Conservation (phyloP, 2,113 vertebrate genomes). For the Aspidoscelis tigris region DNA sequence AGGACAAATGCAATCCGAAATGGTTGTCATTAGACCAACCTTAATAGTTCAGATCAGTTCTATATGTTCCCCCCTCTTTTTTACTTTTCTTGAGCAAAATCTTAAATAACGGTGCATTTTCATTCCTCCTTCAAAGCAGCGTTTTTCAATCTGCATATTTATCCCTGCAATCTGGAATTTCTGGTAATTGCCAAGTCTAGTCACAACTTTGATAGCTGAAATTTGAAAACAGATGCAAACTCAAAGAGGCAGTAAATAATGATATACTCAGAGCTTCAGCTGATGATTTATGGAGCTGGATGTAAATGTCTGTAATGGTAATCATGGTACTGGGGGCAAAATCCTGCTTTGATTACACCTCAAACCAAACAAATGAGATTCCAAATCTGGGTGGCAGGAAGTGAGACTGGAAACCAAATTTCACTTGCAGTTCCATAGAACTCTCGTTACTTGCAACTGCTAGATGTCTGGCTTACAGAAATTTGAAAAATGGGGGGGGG, state of each 20-base stretch:
- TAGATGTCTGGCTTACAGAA: background rate
- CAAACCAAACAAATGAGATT: background rate
- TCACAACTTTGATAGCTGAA: conserved; percentile 29
- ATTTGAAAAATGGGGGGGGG: too few species aligned
- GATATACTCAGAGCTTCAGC: conserved; percentile 28
- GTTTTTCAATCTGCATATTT: conserved; percentile 35
- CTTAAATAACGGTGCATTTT: background rate
- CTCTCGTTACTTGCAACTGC: background rate
- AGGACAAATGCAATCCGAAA: too few species aligned
- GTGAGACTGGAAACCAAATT: background rate
- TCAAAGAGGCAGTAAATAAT: conserved; percentile 37
- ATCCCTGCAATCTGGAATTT: background rate
- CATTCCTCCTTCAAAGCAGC: background rate
- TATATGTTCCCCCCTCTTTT: background rate
- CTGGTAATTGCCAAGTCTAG: conserved; percentile 27
- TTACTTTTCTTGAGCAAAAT: background rate
- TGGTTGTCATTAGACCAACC: too few species aligned
- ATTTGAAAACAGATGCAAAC: conserved; percentile 39
- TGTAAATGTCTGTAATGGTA: conserved; percentile 21
- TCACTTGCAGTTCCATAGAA: background rate
- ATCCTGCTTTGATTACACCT: conserved; percentile 7
- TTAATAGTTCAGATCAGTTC: background rate
- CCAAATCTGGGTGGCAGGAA: background rate
- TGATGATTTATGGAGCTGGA: conserved; percentile 28
- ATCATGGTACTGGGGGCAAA: background rate